A percentile compares a stretch with the other conserved stretches of the same genome.
Evolutionary conservation across 1,140 invertebrate genomes (phyloP).

Genomic region (Drosophila melanogaster): DNA sequence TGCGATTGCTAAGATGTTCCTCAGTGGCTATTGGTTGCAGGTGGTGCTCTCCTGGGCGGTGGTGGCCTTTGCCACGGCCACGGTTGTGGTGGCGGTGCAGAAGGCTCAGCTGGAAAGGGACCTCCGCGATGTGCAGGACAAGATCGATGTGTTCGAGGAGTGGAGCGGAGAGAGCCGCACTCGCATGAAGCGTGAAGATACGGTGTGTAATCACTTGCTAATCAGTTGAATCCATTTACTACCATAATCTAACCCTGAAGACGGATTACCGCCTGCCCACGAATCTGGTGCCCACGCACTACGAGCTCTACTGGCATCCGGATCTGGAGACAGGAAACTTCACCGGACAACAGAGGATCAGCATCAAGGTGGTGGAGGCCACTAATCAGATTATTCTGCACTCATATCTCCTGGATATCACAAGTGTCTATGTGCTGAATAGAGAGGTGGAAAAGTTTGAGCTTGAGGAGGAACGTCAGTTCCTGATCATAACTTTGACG

Average conservation of each 20-base stretch:
- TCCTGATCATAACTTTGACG: conserved; percentile 62
- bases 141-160: conserved; percentile 53
- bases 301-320: conserved; percentile 91
- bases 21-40: conserved; percentile 33
- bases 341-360: conserved; percentile 89
- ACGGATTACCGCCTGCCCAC: conserved; percentile 87
- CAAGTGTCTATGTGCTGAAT: conserved; percentile 49
- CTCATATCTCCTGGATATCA: conserved; percentile 85
- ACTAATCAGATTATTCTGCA: conserved; percentile 89
- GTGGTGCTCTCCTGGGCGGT: conserved; percentile 51
- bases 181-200: conserved; percentile 21
- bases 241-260: conserved; percentile 25
- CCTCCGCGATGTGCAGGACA: conserved; percentile 51
- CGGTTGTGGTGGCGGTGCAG: conserved; percentile 79
- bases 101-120: conserved; percentile 48
- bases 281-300: conserved; percentile 89
- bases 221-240: background rate
- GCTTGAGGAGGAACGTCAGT: conserved; percentile 63
- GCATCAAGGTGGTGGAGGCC: conserved; percentile 86
- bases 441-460: conserved; percentile 37
- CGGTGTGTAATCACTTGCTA: conserved; percentile 18
- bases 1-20: conserved; percentile 58
- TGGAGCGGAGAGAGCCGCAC: background rate
- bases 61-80: conserved; percentile 82
- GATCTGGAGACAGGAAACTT: conserved; percentile 89